A percentile compares a stretch with the other conserved stretches of the same genome.
phyloP scores from a whole-genome alignment of 2,797 vertebrate genomes.

The Chelon auratus region DNA sequence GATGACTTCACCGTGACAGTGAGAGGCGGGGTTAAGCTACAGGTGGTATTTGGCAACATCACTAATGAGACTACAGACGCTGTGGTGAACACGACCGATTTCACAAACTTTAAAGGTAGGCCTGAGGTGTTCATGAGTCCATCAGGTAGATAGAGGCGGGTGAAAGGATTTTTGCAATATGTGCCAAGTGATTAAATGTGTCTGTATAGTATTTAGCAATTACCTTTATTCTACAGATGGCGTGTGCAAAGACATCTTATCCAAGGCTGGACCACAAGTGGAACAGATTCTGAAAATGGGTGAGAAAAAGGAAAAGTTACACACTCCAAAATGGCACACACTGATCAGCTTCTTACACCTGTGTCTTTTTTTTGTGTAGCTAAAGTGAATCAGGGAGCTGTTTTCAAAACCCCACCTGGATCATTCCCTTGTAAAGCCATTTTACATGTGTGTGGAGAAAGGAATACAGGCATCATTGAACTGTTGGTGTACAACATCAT shows the following conservation, averaged over 20 bases:
- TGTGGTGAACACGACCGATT: slow-evolving; percentile 80
- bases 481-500: background rate
- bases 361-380: background rate
- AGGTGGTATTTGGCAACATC: slow-evolving; percentile 76
- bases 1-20: slow-evolving; percentile 62
- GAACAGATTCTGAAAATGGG: background rate
- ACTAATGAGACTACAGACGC: slow-evolving; percentile 70
- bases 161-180: background rate
- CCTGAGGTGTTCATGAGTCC: too few species aligned
- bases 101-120: slow-evolving; percentile 40
- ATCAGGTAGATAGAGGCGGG: too few species aligned
- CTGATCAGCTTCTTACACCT: background rate
- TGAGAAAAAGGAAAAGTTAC: background rate
- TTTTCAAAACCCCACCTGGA: background rate
- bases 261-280: background rate
- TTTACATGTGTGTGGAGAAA: background rate
- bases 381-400: background rate
- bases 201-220: background rate
- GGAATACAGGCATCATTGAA: background rate
- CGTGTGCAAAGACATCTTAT: background rate
- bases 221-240: background rate
- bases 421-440: background rate
- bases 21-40: slow-evolving; percentile 39
- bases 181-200: background rate
- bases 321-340: background rate